Percentiles rank a stretch among this genome's conserved stretches.
Evolutionary conservation across 2,888 invertebrate genomes (phyloP).

Genomic region (Xylota sylvarum): DNA sequence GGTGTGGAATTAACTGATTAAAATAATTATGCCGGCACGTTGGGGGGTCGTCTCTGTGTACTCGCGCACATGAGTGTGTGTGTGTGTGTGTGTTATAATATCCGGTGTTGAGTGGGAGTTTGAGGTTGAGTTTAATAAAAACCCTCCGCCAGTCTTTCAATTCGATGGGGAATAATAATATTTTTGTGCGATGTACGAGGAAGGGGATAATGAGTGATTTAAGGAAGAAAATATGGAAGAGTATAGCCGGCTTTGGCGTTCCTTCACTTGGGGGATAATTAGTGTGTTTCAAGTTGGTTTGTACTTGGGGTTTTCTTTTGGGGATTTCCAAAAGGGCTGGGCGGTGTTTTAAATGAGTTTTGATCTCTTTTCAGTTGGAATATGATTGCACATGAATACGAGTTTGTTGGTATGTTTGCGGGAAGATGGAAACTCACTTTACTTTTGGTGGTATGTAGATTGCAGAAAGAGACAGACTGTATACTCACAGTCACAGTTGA

Average conservation of each 20-base stretch:
- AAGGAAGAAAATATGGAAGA: slow-evolving; percentile 34
- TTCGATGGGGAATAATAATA: slow-evolving; percentile 46
- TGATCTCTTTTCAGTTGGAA: too few relatives aligned
- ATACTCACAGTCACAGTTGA: too few relatives aligned
- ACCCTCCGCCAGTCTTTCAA: slow-evolving; percentile 43
- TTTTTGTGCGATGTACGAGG: slow-evolving; percentile 31
- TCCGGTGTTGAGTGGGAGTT: slow-evolving; percentile 36
- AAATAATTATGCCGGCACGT: slow-evolving; percentile 74
- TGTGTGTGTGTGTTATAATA: slow-evolving; percentile 37
- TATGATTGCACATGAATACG: too few relatives aligned
- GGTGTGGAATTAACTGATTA: slow-evolving; percentile 77
- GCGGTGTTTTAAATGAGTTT: not conserved
- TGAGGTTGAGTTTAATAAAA: slow-evolving; percentile 50
- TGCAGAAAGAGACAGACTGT: too few relatives aligned
- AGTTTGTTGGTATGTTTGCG: too few relatives aligned
- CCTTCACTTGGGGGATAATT: slow-evolving; percentile 50
- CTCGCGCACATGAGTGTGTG: not conserved
- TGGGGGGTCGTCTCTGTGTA: not conserved
- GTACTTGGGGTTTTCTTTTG: not conserved
- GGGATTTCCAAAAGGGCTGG: not conserved
- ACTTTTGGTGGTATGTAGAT: too few relatives aligned
- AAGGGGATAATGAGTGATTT: slow-evolving; percentile 65
- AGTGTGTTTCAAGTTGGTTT: slow-evolving; percentile 36
- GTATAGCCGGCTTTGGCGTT: slow-evolving; percentile 11
- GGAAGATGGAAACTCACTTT: too few relatives aligned